These are phyloP conservation scores for Nephila pilipes DNA, from an alignment of 1,140 invertebrate genomes.

Conservation along the genomic window DNA sequence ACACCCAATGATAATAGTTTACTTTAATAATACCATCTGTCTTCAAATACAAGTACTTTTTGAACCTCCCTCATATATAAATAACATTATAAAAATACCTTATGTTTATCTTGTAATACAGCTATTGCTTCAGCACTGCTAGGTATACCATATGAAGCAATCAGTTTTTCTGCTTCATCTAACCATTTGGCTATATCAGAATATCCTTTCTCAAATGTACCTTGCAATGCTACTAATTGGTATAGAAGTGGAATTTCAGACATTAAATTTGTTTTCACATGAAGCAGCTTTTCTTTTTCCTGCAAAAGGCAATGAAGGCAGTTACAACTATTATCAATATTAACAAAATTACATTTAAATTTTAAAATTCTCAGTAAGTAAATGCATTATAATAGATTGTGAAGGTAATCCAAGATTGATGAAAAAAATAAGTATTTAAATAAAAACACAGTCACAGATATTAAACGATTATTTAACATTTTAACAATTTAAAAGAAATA, in stretches of 20 bases:
- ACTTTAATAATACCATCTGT: too few species aligned
- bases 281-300: constrained; percentile 88
- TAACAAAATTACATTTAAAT: neutral
- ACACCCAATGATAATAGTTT: too few species aligned
- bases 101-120: constrained; percentile 90
- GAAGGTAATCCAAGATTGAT: too few species aligned
- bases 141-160: constrained; percentile 85
- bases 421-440: too few species aligned
- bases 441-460: too few species aligned
- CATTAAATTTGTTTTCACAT: constrained; percentile 89
- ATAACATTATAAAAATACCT: constrained; percentile 81
- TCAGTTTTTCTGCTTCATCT: constrained; percentile 88
- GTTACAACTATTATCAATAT: neutral
- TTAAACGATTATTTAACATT: too few species aligned
- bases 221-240: constrained; percentile 93
- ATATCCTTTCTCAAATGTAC: constrained; percentile 92
- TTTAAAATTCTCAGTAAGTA: too few species aligned
- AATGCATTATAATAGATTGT: too few species aligned
- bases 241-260: constrained; percentile 90
- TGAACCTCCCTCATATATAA: too few species aligned
- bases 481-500: too few species aligned
- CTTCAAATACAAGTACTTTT: too few species aligned
- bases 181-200: constrained; percentile 92
- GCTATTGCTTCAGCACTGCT: constrained; percentile 89
- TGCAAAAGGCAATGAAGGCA: constrained; percentile 73